Base-by-base conservation (phyloP, 2,113 vertebrate species). In the Recurvirostra avosetta region DNA sequence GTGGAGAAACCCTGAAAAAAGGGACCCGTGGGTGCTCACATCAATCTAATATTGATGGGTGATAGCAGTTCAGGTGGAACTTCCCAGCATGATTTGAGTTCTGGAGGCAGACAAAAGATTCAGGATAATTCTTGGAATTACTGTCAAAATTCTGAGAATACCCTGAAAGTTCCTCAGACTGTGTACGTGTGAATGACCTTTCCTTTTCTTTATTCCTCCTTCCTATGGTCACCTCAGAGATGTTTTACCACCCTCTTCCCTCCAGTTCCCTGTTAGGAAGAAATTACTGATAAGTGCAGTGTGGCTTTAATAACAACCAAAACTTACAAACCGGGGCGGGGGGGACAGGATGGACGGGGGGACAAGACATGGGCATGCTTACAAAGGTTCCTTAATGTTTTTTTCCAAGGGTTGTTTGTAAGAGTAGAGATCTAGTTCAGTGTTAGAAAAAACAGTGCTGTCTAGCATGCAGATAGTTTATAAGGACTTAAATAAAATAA, bases 11-110 rank as follows among this genome's bases (percentile, higher is more conserved):
- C 0, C 34, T 34, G 45, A 2, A 2, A 8, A 70, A n/a, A 29
- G 52, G 18, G 47, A 19, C 22, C 18, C 0, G 1, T 36, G 71
- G 79, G 34, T 49, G 45, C 67, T 76, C 11, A 1, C 17, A 0
- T 32, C 41, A 30, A 1, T 61, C 23, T 52, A 0, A 1, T 38
- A 1, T 5, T 32, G 58, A 2, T 43, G 49, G 25, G 45, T 38
- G 62, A 3, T 13, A 45, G 41, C 38, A 23, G 34, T 12, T 49
- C 43, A n/a, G 63, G 68, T 18, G 8, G 71, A 62, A 50, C 23
- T 50, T 71, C 14, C 11, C 56, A 17, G 23, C 7, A 0, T 12
- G 23, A 9, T 68, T 72, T 58, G 40, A 62, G 29, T 73, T n/a
- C 22, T 34, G 20, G 66, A 22, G 38, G 32, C 12, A n/a, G 32